phyloP scores from a whole-genome alignment of 2,888 invertebrate genomes.

The Drosophila acutilabella region DNA sequence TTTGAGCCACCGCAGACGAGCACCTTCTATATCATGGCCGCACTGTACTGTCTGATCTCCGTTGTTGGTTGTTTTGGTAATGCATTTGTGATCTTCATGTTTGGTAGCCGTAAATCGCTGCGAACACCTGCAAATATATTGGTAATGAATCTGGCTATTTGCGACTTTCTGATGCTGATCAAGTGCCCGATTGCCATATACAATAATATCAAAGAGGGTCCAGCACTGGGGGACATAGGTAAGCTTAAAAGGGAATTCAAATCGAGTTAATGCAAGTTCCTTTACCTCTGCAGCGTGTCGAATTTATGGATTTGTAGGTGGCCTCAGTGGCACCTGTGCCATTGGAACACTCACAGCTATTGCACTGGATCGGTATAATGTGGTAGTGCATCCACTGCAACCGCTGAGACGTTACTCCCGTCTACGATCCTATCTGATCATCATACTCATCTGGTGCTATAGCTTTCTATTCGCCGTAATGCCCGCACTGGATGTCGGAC shows the following conservation, averaged over 20 bases:
- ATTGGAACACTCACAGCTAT: slow-evolving; percentile 93
- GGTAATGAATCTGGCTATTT: slow-evolving; percentile 91
- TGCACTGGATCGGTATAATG: slow-evolving; percentile 92
- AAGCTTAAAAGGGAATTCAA: slow-evolving; percentile 52
- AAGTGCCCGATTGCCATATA: slow-evolving; percentile 91
- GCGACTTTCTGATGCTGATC: slow-evolving; percentile 90
- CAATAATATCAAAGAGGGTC: slow-evolving; percentile 90
- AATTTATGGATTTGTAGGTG: slow-evolving; percentile 92
- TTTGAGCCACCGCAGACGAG: slow-evolving; percentile 88
- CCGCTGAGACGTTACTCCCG: slow-evolving; percentile 88
- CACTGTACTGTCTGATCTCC: slow-evolving; percentile 88
- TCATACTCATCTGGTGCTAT: slow-evolving; percentile 90
- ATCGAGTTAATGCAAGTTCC: too few relatives aligned
- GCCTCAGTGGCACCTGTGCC: slow-evolving; percentile 92
- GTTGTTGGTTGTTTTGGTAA: slow-evolving; percentile 90
- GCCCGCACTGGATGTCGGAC: slow-evolving; percentile 89
- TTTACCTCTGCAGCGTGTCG: slow-evolving; percentile 87
- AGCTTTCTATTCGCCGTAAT: slow-evolving; percentile 89
- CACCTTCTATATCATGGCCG: slow-evolving; percentile 87
- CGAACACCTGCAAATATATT: slow-evolving; percentile 91
- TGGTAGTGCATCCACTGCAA: slow-evolving; percentile 92
- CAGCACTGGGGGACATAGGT: slow-evolving; percentile 90
- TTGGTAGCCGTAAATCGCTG: slow-evolving; percentile 89
- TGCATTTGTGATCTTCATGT: slow-evolving; percentile 90
- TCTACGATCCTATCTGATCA: slow-evolving; percentile 87